phyloP scores from a whole-genome alignment of 2,113 vertebrate species.

The Solea solea region DNA sequence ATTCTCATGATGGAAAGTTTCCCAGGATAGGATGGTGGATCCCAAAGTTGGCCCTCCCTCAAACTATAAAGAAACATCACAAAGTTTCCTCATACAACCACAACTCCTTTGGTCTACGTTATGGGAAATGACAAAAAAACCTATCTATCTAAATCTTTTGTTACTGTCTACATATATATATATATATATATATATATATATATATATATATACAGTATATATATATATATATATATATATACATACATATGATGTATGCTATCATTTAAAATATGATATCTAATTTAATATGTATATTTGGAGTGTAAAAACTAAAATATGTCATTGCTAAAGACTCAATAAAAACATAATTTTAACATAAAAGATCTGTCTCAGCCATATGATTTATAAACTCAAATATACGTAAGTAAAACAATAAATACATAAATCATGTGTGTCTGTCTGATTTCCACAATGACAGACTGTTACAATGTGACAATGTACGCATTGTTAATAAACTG shows the following conservation, averaged over 20 bases:
- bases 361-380: background rate
- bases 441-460: too few species aligned
- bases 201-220: background rate
- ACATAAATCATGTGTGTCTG: too few species aligned
- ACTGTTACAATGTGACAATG: too few species aligned
- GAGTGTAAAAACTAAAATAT: background rate
- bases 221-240: background rate
- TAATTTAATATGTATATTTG: background rate
- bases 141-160: background rate
- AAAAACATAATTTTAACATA: background rate
- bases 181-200: background rate
- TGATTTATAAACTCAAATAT: too few species aligned
- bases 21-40: constrained; percentile 13
- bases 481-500: too few species aligned
- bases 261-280: background rate
- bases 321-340: background rate
- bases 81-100: constrained; percentile 37
- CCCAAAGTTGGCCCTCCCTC: background rate
- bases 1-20: constrained; percentile 3
- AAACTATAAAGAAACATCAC: constrained; percentile 11
- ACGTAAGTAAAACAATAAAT: too few species aligned
- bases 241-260: too few species aligned
- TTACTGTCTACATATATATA: background rate
- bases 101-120: constrained; percentile 50
- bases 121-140: constrained; percentile 34